Conservation (phyloP, 64 coral and sea anemone species). For the Platygyra sinensis region DNA sequence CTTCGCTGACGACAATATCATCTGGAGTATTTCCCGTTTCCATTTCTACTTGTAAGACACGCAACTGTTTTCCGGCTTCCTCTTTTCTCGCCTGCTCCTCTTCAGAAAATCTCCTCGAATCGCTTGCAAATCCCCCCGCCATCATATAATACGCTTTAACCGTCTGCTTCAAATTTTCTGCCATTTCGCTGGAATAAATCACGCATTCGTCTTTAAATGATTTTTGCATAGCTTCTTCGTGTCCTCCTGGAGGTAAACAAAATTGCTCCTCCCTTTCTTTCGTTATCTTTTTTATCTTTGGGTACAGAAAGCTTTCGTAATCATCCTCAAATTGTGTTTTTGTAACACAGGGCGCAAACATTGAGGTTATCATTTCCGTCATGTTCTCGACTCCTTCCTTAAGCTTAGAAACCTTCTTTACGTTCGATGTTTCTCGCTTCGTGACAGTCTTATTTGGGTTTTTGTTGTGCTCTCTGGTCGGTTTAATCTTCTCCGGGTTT, state of each 20-base stretch:
- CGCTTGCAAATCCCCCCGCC: background rate
- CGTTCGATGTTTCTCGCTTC: background rate
- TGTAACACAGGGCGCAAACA: conserved; percentile 5
- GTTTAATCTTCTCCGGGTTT: background rate
- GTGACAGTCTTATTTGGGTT: background rate
- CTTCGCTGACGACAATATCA: background rate
- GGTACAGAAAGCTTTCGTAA: background rate
- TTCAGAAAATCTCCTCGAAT: background rate
- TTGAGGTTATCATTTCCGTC: background rate
- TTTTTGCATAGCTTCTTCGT: background rate
- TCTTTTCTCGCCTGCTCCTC: background rate
- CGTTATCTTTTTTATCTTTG: background rate
- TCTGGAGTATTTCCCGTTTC: background rate
- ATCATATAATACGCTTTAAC: conserved; percentile 26
- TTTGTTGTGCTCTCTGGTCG: background rate
- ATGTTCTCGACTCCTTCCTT: conserved; percentile 19
- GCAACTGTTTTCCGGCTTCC: background rate
- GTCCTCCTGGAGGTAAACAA: background rate
- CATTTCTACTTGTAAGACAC: background rate
- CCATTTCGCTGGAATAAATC: background rate
- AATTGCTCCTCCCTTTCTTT: background rate
- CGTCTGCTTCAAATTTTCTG: background rate
- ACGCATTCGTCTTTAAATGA: conserved; percentile 4
- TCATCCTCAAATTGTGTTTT: background rate
- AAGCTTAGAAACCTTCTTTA: background rate